Conservation (phyloP, 2,797 vertebrate genomes). For the Chaetophractus vellerosus region DNA sequence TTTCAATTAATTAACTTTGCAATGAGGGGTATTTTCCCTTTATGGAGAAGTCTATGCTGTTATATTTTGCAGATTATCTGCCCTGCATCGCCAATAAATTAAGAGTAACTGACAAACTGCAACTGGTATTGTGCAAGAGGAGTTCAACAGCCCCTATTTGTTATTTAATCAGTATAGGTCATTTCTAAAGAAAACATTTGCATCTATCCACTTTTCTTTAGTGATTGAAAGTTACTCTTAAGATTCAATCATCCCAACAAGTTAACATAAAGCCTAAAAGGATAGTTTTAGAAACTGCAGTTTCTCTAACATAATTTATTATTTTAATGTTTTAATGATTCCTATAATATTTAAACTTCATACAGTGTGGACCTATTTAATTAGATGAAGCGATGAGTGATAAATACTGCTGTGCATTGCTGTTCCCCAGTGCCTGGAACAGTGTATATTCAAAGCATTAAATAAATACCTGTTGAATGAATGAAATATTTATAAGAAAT, state of each 20-base stretch:
- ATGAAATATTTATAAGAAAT: neutral
- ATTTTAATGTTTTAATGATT: neutral
- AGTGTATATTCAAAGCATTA: too few species aligned
- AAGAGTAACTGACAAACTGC: neutral
- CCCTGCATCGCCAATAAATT: too few species aligned
- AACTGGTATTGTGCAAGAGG: rapidly evolving
- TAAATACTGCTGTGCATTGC: neutral
- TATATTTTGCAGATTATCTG: neutral
- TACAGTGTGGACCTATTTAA: neutral
- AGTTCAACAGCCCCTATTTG: too few species aligned
- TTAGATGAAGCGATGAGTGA: neutral
- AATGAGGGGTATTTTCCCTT: neutral
- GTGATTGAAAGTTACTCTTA: neutral
- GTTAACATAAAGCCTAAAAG: neutral
- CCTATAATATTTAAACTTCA: neutral
- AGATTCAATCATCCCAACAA: neutral
- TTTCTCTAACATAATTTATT: conserved; percentile 8
- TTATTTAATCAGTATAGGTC: neutral
- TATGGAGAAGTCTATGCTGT: neutral
- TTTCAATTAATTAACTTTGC: conserved; percentile 1
- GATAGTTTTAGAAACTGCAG: neutral
- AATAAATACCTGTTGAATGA: neutral
- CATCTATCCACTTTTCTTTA: neutral
- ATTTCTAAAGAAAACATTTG: conserved; percentile 38
- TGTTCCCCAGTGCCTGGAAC: neutral